Evolutionary conservation across 2,113 vertebrate genomes (phyloP).

Genomic region (Eonycteris spelaea): DNA sequence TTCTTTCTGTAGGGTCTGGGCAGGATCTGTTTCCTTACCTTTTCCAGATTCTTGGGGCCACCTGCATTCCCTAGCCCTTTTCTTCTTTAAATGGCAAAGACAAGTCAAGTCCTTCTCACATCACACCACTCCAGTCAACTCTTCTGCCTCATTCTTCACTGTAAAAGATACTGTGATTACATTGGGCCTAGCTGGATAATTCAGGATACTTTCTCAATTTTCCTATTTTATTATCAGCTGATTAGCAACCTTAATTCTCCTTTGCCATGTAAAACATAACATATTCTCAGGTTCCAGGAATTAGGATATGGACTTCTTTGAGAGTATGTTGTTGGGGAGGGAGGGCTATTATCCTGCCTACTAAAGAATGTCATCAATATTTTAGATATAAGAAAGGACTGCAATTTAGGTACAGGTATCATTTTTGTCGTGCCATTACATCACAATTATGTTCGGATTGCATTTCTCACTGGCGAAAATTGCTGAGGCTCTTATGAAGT

Average conservation of each 20-base stretch:
- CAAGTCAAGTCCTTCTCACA: background rate
- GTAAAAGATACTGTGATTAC: background rate
- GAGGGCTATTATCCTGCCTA: background rate
- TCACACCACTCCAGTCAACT: background rate
- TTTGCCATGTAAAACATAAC: background rate
- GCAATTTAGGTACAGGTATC: background rate
- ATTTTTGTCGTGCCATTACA: background rate
- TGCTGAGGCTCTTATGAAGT: background rate
- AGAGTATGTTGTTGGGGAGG: background rate
- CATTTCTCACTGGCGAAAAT: background rate
- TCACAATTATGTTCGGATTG: background rate
- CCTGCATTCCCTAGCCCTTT: background rate
- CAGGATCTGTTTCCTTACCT: background rate
- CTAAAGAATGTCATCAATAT: background rate
- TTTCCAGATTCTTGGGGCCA: background rate
- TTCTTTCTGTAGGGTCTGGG: background rate
- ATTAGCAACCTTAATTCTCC: background rate
- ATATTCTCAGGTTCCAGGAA: background rate
- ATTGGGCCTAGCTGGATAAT: background rate
- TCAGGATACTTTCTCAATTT: background rate
- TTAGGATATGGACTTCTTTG: background rate
- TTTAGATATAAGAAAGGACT: background rate
- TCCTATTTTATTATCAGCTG: background rate
- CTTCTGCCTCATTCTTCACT: background rate
- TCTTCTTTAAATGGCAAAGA: background rate